These are phyloP conservation scores for Pteropus rufus DNA, from an alignment of 2,797 vertebrate genomes.

Conservation along the genomic window DNA sequence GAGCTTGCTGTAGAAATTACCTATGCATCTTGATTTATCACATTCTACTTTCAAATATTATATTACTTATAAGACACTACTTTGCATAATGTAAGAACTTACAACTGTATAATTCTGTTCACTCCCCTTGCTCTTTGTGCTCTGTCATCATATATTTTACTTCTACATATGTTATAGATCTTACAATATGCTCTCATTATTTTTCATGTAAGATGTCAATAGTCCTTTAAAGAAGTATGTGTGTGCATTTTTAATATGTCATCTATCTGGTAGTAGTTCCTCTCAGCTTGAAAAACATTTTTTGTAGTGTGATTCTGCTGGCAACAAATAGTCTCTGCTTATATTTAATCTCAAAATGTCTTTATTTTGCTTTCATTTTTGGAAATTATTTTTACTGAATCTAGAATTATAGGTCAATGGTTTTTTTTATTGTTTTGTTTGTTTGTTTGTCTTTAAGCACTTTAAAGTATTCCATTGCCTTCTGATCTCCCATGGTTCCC, in stretches of 20 bases:
- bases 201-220: background rate
- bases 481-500: background rate
- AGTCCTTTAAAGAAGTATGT: background rate
- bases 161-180: background rate
- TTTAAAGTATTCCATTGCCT: background rate
- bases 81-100: background rate
- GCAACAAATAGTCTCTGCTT: background rate
- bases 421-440: background rate
- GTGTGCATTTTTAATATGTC: background rate
- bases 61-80: background rate
- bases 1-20: background rate
- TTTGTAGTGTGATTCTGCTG: background rate
- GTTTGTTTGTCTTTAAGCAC: background rate
- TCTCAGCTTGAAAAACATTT: background rate
- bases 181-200: background rate
- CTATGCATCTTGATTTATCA: background rate
- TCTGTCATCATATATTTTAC: background rate
- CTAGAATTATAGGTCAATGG: background rate
- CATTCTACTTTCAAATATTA: background rate
- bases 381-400: background rate
- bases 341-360: background rate
- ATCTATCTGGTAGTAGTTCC: background rate
- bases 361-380: conserved; percentile 33
- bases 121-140: background rate
- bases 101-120: background rate